Evolutionary conservation across 2,113 vertebrate species (phyloP).

Genomic region (Montifringilla adamsi): DNA sequence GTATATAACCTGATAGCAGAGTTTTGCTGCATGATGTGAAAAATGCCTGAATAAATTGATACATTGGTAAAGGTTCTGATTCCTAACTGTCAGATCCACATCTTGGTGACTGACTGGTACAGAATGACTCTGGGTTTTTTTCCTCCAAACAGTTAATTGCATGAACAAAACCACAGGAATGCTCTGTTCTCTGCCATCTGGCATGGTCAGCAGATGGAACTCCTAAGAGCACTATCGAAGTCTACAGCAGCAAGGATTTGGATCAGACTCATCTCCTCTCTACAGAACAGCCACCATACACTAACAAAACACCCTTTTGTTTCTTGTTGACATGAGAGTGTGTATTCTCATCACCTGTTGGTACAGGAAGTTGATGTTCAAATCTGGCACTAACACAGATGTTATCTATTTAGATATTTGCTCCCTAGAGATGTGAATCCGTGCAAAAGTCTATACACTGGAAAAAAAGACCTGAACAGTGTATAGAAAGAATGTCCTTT

Average conservation of each 20-base stretch:
- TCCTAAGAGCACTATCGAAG: neutral
- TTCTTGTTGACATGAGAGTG: neutral
- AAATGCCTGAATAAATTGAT: neutral
- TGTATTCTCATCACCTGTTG: neutral
- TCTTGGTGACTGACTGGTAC: neutral
- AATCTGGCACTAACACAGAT: fast-evolving
- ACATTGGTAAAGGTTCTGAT: neutral
- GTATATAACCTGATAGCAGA: neutral
- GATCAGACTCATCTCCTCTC: neutral
- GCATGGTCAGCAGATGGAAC: fast-evolving
- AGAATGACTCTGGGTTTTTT: neutral
- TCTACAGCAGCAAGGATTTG: neutral
- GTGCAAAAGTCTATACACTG: neutral
- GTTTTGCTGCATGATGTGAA: neutral
- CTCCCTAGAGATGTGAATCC: neutral
- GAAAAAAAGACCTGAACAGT: neutral
- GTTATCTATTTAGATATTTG: neutral
- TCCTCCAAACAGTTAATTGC: neutral
- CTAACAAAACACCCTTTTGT: neutral
- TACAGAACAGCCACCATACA: no score
- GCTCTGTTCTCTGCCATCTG: neutral
- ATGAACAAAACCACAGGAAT: neutral
- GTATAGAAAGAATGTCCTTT: neutral
- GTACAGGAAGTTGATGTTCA: neutral
- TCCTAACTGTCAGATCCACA: neutral